These are phyloP conservation scores for Mythimna albipuncta DNA, from an alignment of 2,888 invertebrate genomes.

Conservation along the genomic window DNA sequence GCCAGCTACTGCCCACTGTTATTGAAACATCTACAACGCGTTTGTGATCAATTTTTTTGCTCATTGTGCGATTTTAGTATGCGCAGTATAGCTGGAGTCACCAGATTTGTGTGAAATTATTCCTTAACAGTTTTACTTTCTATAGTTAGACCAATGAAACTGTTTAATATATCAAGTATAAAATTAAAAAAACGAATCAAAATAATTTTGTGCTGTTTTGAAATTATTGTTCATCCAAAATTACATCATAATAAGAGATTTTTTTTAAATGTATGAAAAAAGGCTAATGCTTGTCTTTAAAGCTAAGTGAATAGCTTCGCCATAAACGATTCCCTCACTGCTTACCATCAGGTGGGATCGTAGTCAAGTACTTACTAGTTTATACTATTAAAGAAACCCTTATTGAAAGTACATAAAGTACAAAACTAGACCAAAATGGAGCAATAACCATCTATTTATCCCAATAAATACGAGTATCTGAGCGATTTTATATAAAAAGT, in stretches of 20 bases:
- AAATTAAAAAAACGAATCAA: background rate
- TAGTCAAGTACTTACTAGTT: too few relatives aligned
- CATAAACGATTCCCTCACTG: too few relatives aligned
- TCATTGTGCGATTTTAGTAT: too few relatives aligned
- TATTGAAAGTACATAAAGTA: slow-evolving; percentile 42
- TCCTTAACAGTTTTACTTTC: background rate
- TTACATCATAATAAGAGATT: background rate
- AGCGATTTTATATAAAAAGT: slow-evolving; percentile 68
- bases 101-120: too few relatives aligned
- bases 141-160: background rate
- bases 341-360: too few relatives aligned
- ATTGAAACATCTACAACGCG: too few relatives aligned
- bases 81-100: too few relatives aligned
- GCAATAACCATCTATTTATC: slow-evolving; percentile 66
- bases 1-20: too few relatives aligned
- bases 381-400: background rate
- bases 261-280: background rate
- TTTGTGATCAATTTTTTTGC: too few relatives aligned
- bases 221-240: background rate
- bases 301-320: too few relatives aligned
- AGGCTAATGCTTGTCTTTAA: too few relatives aligned
- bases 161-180: background rate
- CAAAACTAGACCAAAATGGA: slow-evolving; percentile 63
- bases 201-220: background rate
- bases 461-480: slow-evolving; percentile 70